These are phyloP conservation scores for Chironomus tepperi DNA, from an alignment of 1,140 invertebrate genomes.

Conservation along the genomic window DNA sequence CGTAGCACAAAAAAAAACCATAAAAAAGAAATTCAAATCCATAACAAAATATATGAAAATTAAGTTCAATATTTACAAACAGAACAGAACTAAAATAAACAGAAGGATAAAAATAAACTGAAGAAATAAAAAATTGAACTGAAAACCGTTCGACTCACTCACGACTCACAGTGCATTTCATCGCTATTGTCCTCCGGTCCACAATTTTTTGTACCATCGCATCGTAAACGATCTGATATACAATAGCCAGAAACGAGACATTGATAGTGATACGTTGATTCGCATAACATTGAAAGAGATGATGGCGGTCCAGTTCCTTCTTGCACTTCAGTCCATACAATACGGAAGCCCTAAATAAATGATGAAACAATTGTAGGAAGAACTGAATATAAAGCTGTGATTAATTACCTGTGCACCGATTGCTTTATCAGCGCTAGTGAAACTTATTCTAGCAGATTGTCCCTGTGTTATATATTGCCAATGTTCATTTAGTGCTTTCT, in stretches of 20 bases:
- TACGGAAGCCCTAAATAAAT: conserved; percentile 61
- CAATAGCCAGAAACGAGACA: conserved; percentile 58
- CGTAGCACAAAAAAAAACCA: too few relatives aligned
- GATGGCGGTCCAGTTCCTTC: conserved; percentile 39
- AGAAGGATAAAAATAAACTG: conserved; percentile 28
- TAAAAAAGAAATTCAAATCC: too few relatives aligned
- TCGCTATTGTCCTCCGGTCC: conserved; percentile 68
- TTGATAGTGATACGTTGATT: conserved; percentile 40
- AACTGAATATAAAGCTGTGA: not conserved
- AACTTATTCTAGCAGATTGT: conserved; percentile 48
- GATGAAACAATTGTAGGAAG: not conserved
- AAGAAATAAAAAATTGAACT: conserved; percentile 42
- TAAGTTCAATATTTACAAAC: not conserved
- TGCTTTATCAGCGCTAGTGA: conserved; percentile 74
- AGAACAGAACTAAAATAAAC: not conserved
- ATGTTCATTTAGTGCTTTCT: conserved; percentile 58
- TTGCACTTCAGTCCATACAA: conserved; percentile 80
- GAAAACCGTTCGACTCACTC: conserved; percentile 41
- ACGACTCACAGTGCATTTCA: conserved; percentile 71
- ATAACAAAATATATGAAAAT: not conserved
- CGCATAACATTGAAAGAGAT: conserved; percentile 37
- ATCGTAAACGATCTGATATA: conserved; percentile 65
- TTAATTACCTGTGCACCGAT: conserved; percentile 50
- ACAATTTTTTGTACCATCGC: conserved; percentile 72
- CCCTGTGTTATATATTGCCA: conserved; percentile 74